These are phyloP conservation scores for Alosa sapidissima DNA, from an alignment of 2,797 vertebrate species.

Conservation along the genomic window DNA sequence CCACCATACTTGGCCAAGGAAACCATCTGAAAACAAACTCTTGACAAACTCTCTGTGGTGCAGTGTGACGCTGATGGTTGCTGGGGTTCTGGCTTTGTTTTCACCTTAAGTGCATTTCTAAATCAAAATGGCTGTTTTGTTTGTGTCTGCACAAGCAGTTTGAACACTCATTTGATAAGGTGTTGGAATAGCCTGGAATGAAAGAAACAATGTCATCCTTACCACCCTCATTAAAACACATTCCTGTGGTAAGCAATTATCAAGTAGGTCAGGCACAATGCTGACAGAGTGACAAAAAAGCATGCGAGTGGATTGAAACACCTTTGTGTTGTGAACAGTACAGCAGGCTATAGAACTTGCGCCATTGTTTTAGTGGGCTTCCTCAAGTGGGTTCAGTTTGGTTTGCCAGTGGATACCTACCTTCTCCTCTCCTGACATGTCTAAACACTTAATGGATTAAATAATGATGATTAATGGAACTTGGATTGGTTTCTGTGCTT, in stretches of 20 bases:
- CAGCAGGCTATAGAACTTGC: not conserved
- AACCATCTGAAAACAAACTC: not conserved
- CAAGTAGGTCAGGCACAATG: not conserved
- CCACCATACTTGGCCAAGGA: not conserved
- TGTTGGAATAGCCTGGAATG: not conserved
- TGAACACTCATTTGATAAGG: not conserved
- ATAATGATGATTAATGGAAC: not conserved
- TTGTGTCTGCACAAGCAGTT: not conserved
- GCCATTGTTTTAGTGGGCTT: not conserved
- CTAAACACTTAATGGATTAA: not conserved
- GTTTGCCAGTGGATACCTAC: no score
- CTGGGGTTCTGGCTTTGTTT: not conserved
- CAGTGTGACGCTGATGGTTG: not conserved
- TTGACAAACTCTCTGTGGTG: not conserved
- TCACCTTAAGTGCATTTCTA: not conserved
- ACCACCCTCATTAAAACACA: not conserved
- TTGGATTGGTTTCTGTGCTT: not conserved
- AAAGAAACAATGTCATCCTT: not conserved
- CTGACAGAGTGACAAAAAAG: not conserved
- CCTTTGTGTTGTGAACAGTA: not conserved
- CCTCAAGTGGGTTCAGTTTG: not conserved
- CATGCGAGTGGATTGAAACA: not conserved
- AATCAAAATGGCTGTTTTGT: not conserved
- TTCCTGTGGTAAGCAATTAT: not conserved
- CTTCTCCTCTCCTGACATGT: not conserved